Percentiles rank a stretch among this genome's conserved stretches.
Evolutionary conservation across 2,113 vertebrate genomes (phyloP).

Genomic region (Cynoglossus semilaevis): DNA sequence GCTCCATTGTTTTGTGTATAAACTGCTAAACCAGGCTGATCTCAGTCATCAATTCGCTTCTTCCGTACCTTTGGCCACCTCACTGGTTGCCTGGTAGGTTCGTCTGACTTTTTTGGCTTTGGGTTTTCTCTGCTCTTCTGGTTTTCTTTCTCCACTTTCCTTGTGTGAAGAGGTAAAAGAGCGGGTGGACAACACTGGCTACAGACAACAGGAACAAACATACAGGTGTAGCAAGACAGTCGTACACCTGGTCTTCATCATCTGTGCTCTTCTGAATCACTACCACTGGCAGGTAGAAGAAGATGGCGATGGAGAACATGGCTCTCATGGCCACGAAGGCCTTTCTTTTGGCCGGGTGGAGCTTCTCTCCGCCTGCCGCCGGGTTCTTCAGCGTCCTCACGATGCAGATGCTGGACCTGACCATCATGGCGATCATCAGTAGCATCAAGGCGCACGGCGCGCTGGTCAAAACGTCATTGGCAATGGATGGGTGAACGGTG

Average conservation of each 20-base stretch:
- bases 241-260: rapidly evolving
- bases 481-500: neutral
- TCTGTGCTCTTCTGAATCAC: rapidly evolving
- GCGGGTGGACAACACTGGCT: conserved; percentile 37
- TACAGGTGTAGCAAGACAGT: rapidly evolving
- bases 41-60: too few species aligned
- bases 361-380: neutral
- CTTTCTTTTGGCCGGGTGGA: conserved; percentile 39
- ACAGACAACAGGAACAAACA: conserved; percentile 9
- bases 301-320: neutral
- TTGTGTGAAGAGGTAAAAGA: conserved; percentile 38
- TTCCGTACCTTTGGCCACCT: too few species aligned
- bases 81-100: too few species aligned
- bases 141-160: conserved; percentile 2
- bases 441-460: rapidly evolving
- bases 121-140: neutral
- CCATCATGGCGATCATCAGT: rapidly evolving
- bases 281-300: conserved; percentile 14
- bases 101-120: too few species aligned
- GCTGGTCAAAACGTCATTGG: rapidly evolving
- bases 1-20: too few species aligned
- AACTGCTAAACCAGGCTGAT: too few species aligned
- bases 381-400: conserved; percentile 10
- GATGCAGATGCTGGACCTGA: conserved; percentile 3
- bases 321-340: conserved; percentile 25